phyloP scores from a whole-genome alignment of 2,113 vertebrate genomes.

The Paracanthobrama guichenoti region DNA sequence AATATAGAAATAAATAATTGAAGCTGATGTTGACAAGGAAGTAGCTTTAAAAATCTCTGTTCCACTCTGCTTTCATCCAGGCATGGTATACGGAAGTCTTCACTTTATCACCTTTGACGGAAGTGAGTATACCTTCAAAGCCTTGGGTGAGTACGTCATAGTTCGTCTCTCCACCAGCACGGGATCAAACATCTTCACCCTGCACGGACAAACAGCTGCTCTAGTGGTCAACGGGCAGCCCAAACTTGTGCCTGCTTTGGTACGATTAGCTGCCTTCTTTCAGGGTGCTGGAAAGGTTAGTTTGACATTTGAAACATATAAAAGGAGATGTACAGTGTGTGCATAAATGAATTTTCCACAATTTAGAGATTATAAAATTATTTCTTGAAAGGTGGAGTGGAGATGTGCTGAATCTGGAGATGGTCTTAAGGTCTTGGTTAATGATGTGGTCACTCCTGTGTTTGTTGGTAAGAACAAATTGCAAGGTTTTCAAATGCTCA shows the following conservation, averaged over 20 bases:
- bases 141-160: conserved; percentile 80
- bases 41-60: background rate
- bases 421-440: conserved; percentile 72
- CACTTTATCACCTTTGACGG: conserved; percentile 81
- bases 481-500: background rate
- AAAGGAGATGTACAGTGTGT: background rate
- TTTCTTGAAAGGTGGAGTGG: conserved; percentile 77
- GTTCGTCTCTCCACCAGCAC: conserved; percentile 76
- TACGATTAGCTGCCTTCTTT: conserved; percentile 78
- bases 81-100: conserved; percentile 77
- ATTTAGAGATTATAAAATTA: background rate
- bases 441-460: conserved; percentile 69
- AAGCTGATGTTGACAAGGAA: background rate
- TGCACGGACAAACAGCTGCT: conserved; percentile 75
- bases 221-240: conserved; percentile 59
- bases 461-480: conserved; percentile 64
- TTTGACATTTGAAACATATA: background rate
- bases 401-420: conserved; percentile 62
- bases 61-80: conserved; percentile 57
- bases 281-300: conserved; percentile 80
- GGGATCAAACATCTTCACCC: conserved; percentile 81
- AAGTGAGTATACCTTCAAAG: conserved; percentile 77
- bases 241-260: conserved; percentile 69
- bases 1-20: background rate
- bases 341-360: background rate